Base-by-base conservation (phyloP, 1,140 invertebrate species). In the Papilio glaucus region DNA sequence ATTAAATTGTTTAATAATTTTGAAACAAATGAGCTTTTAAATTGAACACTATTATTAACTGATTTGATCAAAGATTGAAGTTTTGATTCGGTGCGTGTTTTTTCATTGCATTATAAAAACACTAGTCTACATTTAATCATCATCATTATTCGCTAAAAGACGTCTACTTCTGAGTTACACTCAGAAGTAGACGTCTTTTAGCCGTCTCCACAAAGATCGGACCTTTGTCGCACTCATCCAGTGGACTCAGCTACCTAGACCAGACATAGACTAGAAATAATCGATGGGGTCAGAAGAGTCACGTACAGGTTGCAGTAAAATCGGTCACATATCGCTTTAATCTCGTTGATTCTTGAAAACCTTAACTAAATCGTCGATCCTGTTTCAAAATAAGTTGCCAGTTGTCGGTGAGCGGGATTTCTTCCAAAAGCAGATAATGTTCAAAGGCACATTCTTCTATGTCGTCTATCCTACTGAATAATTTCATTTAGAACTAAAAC, bases 1-100 rank as follows among this genome's bases (percentile, higher is more conserved):
- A 18, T 63, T 63, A 18, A 63, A 38, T 21, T 21, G 18, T 61
- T 38, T 38, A 26, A 63, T 63, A 15, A 63, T 63, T 63, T 15
- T 63, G 8, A 4, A 39, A 21, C 49, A 26, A 57, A 57, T 21
- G 10, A 57, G 18, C 21, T 26, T 26, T 26, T 12, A 57, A 24
- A 57, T 57, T 26, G 10, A 57, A 57, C 18, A 12, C 12, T 24
- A 24, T 57, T 57, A 53, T 57, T 26, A 26, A 24, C 21, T 13
- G 21, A 12, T 57, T 57, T 57, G 15, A 24, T 53, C 3, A 18
- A 10, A 24, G 29, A 33, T 33, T 33, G 29, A 33, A 2, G 18
- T 21, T 57, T 10, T 13, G 24, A 57, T 26, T 57, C 21, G 18
- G 12, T 57, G 24, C 24, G 10, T 33, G 29, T 33, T 33, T 33